These are phyloP conservation scores for Panzeria rudis DNA, from an alignment of 2,888 invertebrate species.

Conservation along the genomic window DNA sequence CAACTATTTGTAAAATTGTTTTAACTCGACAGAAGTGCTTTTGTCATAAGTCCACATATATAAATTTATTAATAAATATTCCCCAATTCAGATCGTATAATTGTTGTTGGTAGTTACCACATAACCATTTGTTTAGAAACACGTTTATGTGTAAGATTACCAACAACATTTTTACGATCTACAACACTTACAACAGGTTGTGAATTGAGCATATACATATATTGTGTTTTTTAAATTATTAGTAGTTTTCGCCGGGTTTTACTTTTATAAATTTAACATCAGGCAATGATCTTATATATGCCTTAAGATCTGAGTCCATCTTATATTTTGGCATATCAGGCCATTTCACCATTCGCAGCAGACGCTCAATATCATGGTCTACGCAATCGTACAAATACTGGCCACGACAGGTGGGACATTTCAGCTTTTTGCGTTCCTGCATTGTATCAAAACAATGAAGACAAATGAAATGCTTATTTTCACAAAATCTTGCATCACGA, in stretches of 20 bases:
- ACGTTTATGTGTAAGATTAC: no score
- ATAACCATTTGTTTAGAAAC: no score
- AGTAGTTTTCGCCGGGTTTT: neutral
- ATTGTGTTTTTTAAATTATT: neutral
- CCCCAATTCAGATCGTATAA: no score
- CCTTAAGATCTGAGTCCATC: neutral
- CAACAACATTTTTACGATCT: no score
- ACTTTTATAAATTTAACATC: slow-evolving; percentile 3
- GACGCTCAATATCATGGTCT: slow-evolving; percentile 68
- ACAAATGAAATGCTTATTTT: slow-evolving; percentile 74
- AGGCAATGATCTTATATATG: neutral
- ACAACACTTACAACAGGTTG: no score
- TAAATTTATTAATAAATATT: no score
- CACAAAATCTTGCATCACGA: slow-evolving; percentile 74
- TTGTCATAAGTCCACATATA: no score
- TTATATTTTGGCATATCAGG: slow-evolving; percentile 52
- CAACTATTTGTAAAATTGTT: no score
- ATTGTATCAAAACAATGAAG: slow-evolving; percentile 67
- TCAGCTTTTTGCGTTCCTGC: slow-evolving; percentile 37
- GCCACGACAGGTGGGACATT: slow-evolving; percentile 74
- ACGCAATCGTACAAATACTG: slow-evolving; percentile 74
- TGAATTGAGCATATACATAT: no score
- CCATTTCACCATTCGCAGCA: slow-evolving; percentile 72
- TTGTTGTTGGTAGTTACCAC: no score
- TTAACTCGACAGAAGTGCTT: no score